Percentiles rank a stretch among this genome's conserved stretches.
Conservation (phyloP, 2,113 vertebrate species). For the Ciconia maguari region DNA sequence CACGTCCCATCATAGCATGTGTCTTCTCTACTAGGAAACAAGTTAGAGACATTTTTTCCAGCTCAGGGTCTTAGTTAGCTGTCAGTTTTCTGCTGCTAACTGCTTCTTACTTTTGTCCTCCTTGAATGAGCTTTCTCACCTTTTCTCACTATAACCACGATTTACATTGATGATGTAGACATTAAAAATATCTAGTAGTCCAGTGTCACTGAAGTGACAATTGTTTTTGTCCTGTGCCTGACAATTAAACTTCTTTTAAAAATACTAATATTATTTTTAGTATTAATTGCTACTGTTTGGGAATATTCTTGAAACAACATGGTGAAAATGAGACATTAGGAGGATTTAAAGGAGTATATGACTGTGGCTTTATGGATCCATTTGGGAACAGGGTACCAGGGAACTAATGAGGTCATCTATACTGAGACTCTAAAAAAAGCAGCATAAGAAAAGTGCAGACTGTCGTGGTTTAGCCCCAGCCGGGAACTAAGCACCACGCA, state of each 20-base stretch:
- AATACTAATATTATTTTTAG: neutral
- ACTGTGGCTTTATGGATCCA: neutral
- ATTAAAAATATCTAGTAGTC: neutral
- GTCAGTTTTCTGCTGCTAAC: neutral
- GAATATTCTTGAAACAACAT: neutral
- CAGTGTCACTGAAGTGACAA: neutral
- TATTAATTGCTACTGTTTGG: neutral
- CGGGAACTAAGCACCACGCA: too few relatives aligned
- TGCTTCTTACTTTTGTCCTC: neutral
- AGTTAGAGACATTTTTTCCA: neutral
- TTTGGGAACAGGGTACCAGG: neutral
- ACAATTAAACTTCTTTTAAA: neutral
- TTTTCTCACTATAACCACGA: neutral
- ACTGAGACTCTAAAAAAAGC: neutral
- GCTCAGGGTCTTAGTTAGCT: neutral
- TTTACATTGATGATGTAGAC: neutral
- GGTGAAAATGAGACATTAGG: neutral
- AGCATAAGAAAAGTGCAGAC: neutral
- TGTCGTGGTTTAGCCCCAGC: too few relatives aligned
- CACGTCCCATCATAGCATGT: neutral
- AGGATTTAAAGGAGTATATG: neutral
- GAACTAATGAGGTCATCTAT: neutral
- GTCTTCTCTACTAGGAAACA: neutral
- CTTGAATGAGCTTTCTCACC: neutral
- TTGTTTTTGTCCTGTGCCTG: neutral